These are phyloP conservation scores for Lanistes nyassanus DNA, from an alignment of 1,140 invertebrate species.

Conservation along the genomic window DNA sequence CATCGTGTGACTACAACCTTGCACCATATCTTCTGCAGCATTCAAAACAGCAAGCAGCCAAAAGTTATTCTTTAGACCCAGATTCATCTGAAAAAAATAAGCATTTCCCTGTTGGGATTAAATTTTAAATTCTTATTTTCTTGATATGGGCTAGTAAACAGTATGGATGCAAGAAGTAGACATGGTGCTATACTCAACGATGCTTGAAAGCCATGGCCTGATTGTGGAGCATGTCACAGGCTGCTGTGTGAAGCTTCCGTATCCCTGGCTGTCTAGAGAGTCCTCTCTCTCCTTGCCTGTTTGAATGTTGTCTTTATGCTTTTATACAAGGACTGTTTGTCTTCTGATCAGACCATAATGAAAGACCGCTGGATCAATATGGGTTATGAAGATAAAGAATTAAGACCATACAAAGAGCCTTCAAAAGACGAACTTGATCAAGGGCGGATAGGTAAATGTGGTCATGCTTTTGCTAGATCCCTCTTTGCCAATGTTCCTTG, in stretches of 20 bases:
- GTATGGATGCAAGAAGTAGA: no score
- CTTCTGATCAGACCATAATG: constrained; percentile 65
- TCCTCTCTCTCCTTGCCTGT: constrained; percentile 21
- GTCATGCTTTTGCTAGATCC: constrained; percentile 24
- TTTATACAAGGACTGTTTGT: constrained; percentile 46
- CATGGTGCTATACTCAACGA: no score
- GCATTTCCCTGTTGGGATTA: no score
- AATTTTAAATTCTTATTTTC: no score
- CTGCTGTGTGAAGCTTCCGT: no score
- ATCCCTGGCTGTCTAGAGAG: background rate
- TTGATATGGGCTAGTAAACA: no score
- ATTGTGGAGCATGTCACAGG: no score
- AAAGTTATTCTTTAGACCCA: no score
- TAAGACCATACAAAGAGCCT: constrained; percentile 97
- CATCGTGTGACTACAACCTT: background rate
- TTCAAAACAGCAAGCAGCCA: background rate
- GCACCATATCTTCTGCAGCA: background rate
- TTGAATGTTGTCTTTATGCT: constrained; percentile 33
- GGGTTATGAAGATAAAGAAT: constrained; percentile 76
- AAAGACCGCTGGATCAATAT: constrained; percentile 68
- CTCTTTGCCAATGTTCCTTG: constrained; percentile 1
- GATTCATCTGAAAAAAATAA: no score
- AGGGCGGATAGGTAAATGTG: constrained; percentile 81
- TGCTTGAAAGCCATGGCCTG: no score
- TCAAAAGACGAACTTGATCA: constrained; percentile 95